phyloP scores from a whole-genome alignment of 2,113 vertebrate genomes.

The Pholis gunnellus region DNA sequence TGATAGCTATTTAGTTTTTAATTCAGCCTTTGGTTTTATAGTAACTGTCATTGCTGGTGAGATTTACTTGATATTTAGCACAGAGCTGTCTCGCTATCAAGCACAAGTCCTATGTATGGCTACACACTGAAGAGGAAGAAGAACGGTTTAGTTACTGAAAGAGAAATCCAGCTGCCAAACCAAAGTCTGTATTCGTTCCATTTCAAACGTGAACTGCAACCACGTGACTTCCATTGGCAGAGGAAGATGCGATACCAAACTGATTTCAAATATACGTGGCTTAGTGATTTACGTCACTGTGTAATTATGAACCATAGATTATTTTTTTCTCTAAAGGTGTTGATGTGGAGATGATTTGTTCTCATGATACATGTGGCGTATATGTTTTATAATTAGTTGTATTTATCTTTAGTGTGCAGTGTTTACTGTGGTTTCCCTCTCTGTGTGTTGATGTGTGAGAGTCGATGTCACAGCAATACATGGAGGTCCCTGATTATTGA shows the following conservation, averaged over 20 bases:
- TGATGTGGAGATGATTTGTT: conserved; percentile 25
- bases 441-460: conserved; percentile 10
- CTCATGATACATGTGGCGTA: not conserved
- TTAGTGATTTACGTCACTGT: conserved; percentile 2
- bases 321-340: not conserved
- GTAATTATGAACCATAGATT: not conserved
- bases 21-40: not conserved
- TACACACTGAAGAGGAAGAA: conserved; percentile 25
- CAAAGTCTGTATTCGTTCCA: conserved; percentile 68
- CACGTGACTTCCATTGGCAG: conserved; percentile 8
- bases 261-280: not conserved
- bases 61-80: conserved; percentile 8
- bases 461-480: conserved; percentile 62
- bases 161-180: conserved; percentile 60
- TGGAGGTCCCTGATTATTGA: conserved; percentile 22
- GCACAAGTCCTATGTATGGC: conserved; percentile 37
- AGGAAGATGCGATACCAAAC: conserved; percentile 52
- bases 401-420: conserved; percentile 12
- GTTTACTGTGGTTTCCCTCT: conserved; percentile 14
- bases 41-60: not conserved
- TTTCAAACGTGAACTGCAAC: conserved; percentile 37
- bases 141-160: not conserved
- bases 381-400: conserved; percentile 8
- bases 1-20: not conserved
- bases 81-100: conserved; percentile 41